Conservation (phyloP, 2,888 invertebrate species). For the Nemotelus nigrinus region DNA sequence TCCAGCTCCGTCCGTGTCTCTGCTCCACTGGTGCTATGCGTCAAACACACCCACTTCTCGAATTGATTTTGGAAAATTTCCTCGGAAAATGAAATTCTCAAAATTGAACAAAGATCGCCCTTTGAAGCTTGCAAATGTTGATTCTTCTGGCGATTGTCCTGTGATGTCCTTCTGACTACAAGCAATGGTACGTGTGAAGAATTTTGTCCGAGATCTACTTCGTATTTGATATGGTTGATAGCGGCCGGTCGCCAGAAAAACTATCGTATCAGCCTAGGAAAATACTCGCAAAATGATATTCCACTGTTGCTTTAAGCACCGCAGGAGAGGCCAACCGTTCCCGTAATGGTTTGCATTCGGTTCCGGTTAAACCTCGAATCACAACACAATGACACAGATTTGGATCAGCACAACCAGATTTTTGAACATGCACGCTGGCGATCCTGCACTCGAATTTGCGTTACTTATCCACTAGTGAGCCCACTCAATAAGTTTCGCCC, state of each 20-base stretch:
- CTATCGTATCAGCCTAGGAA: not conserved
- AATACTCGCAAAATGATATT: slow-evolving; percentile 10
- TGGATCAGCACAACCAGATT: too few relatives aligned
- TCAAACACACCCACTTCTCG: slow-evolving; percentile 58
- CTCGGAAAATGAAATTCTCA: slow-evolving; percentile 19
- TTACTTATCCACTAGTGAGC: too few relatives aligned
- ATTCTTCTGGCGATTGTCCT: not conserved
- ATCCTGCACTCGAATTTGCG: too few relatives aligned
- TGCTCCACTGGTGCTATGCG: slow-evolving; percentile 53
- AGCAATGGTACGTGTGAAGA: too few relatives aligned
- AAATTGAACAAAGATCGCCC: slow-evolving; percentile 14
- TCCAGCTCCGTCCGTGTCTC: slow-evolving; percentile 36
- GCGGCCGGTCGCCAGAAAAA: slow-evolving; percentile 13
- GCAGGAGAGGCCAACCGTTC: not conserved
- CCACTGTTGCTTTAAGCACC: slow-evolving; percentile 10
- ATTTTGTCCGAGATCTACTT: too few relatives aligned
- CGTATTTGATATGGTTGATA: slow-evolving; percentile 29
- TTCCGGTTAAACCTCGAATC: too few relatives aligned
- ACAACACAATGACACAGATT: too few relatives aligned
- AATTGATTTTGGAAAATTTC: slow-evolving; percentile 49
- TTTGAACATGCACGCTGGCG: too few relatives aligned
- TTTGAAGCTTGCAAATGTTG: not conserved
- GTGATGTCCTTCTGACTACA: too few relatives aligned
- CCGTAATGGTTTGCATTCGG: too few relatives aligned
- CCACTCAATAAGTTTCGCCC: too few relatives aligned